phyloP scores from a whole-genome alignment of 30 jellyfish, hydroid and myxozoan species.

The Sanderia malayensis region DNA sequence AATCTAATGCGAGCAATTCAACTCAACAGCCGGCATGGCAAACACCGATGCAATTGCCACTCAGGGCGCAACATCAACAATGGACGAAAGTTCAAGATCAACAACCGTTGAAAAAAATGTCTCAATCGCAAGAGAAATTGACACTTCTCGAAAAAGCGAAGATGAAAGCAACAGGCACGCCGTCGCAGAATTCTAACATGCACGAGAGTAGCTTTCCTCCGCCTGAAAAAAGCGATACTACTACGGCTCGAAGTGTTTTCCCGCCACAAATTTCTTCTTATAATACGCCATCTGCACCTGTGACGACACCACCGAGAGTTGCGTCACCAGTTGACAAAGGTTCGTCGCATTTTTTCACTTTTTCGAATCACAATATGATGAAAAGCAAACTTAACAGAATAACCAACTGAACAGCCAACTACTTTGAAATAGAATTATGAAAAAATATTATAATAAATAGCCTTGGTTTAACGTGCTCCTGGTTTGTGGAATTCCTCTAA shows the following conservation, averaged over 20 bases:
- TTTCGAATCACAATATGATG: no score
- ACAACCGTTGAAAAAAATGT: constrained; percentile 28
- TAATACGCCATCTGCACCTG: constrained; percentile 6
- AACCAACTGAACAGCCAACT: no score
- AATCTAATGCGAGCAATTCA: constrained; percentile 9
- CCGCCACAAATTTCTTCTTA: constrained; percentile 14
- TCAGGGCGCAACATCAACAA: constrained; percentile 48
- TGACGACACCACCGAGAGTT: constrained; percentile 53
- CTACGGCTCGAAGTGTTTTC: constrained; percentile 15
- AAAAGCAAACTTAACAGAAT: no score
- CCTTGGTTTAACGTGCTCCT: no score
- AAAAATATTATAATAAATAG: no score
- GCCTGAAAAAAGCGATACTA: no score
- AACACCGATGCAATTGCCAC: constrained; percentile 12
- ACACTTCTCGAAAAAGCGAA: constrained; percentile 57
- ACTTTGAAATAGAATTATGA: no score
- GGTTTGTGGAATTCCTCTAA: no score
- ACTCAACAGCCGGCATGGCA: constrained; percentile 10
- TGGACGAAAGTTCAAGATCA: constrained; percentile 51
- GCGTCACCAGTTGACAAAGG: constrained; percentile 50
- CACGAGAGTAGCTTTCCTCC: constrained; percentile 29
- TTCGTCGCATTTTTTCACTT: no score
- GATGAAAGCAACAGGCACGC: constrained; percentile 6
- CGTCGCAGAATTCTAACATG: neutral
- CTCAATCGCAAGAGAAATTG: constrained; percentile 47